Base-by-base conservation (phyloP, 64 coral and sea anemone species). In the Dendronephthya gigantea region DNA sequence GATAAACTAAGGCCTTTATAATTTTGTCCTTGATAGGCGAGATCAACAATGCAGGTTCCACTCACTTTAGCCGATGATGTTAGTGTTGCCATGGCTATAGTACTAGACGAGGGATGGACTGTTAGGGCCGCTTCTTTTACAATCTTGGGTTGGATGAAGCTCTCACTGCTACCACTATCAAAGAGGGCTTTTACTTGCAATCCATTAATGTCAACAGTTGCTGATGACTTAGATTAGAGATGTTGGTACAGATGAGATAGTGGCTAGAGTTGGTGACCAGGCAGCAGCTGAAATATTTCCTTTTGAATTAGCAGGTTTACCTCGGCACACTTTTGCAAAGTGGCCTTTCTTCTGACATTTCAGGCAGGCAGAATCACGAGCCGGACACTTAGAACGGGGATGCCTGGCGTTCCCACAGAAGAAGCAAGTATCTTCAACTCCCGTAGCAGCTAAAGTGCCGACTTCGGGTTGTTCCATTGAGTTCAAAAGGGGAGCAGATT, bases 211-310 rank as follows among this genome's bases (percentile, higher is more conserved):
- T 35, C 49, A 72, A 52, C 55, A 30, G 87, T 83, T 83, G 79
- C 81, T 50, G 30, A 83, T 52, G 87, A 89, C 81, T 89, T 90
- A 72, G 36, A 90, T n/a, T 36, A 87, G 85, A 45, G 85, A 87
- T 7, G 36, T 62, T n/a, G 1, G 45, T 19, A 66, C 33, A 43
- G 58, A 68, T 87, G 62, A 17, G 59, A 83, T 11, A 43, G 35
- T 23, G 0, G 81, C 81, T 11, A 40, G 39, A 43, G 4, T 83
- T 40, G 81, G 38, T 47, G 39, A 83, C 81, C 81, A 83, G 39
- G 38, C 36, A 43, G 35, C 81, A 40, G 38, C 81, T 43, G 81
- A 40, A 83, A 83, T 47, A 17, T 83, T 40, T 22, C 45, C 6
- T 47, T 40, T n/a, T 41, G 51, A 31, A 23, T 13, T 66, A 31